Evolutionary conservation across 1,140 invertebrate genomes (phyloP).

Genomic region (Drosophila prosaltans): DNA sequence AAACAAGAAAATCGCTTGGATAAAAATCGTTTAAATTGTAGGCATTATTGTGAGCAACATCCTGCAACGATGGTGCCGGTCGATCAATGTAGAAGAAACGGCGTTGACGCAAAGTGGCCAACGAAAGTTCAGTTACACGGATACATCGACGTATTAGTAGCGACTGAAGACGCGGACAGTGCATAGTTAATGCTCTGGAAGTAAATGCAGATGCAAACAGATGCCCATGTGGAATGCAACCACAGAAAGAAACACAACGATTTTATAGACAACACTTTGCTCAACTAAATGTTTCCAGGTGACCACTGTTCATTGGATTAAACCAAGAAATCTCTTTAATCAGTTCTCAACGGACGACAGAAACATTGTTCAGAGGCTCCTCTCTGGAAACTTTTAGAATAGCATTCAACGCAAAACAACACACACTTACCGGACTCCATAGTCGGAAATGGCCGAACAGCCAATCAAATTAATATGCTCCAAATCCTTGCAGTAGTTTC

Average conservation of each 20-base stretch:
- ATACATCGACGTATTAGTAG: slow-evolving; percentile 84
- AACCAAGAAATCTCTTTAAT: background rate
- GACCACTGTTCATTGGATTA: background rate
- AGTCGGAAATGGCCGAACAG: slow-evolving; percentile 85
- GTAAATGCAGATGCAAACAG: slow-evolving; percentile 45
- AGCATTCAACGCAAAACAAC: background rate
- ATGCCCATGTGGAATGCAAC: slow-evolving; percentile 35
- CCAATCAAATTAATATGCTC: slow-evolving; percentile 85
- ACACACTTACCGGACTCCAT: slow-evolving; percentile 84
- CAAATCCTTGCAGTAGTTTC: slow-evolving; percentile 84
- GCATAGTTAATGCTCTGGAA: slow-evolving; percentile 84
- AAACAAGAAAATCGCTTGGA: slow-evolving; percentile 79
- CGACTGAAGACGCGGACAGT: slow-evolving; percentile 83
- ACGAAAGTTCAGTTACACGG: slow-evolving; percentile 84
- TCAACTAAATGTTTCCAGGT: background rate
- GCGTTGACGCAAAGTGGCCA: slow-evolving; percentile 83
- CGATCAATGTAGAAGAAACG: slow-evolving; percentile 84
- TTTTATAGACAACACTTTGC: slow-evolving; percentile 26
- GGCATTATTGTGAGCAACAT: slow-evolving; percentile 43
- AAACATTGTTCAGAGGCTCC: too few species aligned
- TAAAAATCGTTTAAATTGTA: slow-evolving; percentile 74
- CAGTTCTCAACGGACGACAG: background rate
- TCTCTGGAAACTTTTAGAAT: background rate
- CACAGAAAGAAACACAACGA: slow-evolving; percentile 29
- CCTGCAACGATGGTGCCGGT: slow-evolving; percentile 66